A percentile compares a stretch with the other conserved stretches of the same genome.
These are phyloP conservation scores for Sitta europaea DNA, from an alignment of 2,113 vertebrate species.

Conservation along the genomic window DNA sequence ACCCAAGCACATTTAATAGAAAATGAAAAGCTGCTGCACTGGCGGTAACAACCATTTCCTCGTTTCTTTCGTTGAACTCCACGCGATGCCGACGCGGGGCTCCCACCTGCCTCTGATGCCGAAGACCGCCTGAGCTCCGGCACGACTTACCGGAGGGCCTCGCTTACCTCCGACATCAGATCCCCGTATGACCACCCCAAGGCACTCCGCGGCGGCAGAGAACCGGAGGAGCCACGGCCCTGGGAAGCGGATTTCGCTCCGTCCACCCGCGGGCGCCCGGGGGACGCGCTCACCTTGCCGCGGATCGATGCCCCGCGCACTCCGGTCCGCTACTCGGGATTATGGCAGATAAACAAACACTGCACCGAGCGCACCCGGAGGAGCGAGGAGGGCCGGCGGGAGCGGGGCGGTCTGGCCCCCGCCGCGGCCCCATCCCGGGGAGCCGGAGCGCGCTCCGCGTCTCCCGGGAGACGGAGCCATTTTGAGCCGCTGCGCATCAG, in stretches of 20 bases:
- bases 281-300: not conserved
- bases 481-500: conserved; percentile 46
- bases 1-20: not conserved
- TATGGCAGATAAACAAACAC: not conserved
- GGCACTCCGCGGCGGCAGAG: not conserved
- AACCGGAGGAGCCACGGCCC: not conserved
- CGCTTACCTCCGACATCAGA: not conserved
- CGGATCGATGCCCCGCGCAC: not conserved
- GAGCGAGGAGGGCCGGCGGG: not conserved
- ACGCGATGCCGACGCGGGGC: not conserved
- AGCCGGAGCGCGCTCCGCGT: not conserved
- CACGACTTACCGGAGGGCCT: not conserved
- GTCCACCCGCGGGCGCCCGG: not conserved
- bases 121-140: not conserved
- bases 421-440: not conserved
- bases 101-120: not conserved
- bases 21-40: not conserved
- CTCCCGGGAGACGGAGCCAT: conserved; percentile 54
- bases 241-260: not conserved
- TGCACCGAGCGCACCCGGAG: not conserved
- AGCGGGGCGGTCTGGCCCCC: not conserved
- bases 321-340: not conserved
- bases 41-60: not conserved
- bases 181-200: not conserved
- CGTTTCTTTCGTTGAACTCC: not conserved